These are phyloP conservation scores for Gastracanthus pulcherrimus DNA, from an alignment of 2,888 invertebrate species.

Conservation along the genomic window DNA sequence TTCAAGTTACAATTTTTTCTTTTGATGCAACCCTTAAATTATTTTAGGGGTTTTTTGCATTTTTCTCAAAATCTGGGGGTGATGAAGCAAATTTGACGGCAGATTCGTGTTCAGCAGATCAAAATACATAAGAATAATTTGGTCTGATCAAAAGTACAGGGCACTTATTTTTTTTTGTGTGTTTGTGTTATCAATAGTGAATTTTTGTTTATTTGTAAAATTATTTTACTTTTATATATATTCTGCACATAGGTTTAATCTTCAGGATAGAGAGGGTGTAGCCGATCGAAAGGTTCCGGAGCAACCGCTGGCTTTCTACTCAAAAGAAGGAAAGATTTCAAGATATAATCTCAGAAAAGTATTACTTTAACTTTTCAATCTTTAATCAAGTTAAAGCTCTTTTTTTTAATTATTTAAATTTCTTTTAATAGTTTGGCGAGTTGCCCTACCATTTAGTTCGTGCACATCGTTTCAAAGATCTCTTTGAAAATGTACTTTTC, in stretches of 20 bases:
- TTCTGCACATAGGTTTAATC: conserved; percentile 81
- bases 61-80: too few species aligned
- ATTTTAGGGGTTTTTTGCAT: too few species aligned
- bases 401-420: neutral
- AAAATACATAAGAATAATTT: too few species aligned
- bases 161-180: too few species aligned
- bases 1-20: too few species aligned
- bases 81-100: too few species aligned
- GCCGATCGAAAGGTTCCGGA: conserved; percentile 97
- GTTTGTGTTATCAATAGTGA: too few species aligned
- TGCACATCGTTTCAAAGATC: conserved; percentile 92
- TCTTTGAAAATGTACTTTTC: conserved; percentile 95
- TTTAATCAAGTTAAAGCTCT: neutral
- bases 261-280: conserved; percentile 92
- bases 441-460: conserved; percentile 96
- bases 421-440: conserved; percentile 88
- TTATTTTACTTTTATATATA: neutral
- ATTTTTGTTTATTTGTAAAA: neutral
- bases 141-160: too few species aligned
- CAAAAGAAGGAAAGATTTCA: conserved; percentile 92
- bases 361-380: conserved; percentile 36
- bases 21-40: too few species aligned
- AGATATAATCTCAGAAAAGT: conserved; percentile 97
- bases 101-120: too few species aligned
- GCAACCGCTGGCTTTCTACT: conserved; percentile 94